Conservation (phyloP, 2,113 vertebrate species). For the Malurus cyaneus region DNA sequence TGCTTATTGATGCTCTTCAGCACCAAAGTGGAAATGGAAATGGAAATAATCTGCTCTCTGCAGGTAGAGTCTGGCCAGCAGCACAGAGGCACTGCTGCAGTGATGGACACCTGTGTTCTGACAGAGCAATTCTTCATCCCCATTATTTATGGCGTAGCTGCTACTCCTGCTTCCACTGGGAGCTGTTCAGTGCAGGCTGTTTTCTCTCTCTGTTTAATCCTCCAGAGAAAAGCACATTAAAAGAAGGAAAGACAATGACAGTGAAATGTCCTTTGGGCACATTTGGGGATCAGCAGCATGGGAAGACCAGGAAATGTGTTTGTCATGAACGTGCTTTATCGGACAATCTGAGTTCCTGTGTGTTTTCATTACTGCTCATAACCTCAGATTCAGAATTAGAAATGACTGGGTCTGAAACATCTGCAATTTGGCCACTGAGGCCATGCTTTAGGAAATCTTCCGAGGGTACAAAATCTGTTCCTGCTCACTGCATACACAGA, state of each 20-base stretch:
- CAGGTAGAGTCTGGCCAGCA: not conserved
- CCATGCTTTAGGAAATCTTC: not conserved
- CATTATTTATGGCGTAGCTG: not conserved
- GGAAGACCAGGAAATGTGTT: not conserved
- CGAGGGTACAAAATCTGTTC: not conserved
- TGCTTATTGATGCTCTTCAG: not conserved
- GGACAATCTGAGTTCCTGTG: not conserved
- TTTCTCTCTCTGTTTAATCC: not conserved
- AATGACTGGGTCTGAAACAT: not conserved
- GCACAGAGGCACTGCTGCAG: not conserved
- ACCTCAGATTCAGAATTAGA: not conserved
- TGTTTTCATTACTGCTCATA: not conserved
- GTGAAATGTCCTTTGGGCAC: not conserved
- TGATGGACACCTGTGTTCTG: not conserved
- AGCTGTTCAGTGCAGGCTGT: not conserved
- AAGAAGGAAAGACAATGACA: not conserved
- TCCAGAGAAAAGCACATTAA: not conserved
- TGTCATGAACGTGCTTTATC: not conserved
- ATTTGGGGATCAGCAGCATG: not conserved
- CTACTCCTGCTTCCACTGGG: not conserved
- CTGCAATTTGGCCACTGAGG: not conserved
- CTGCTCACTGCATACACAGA: not conserved
- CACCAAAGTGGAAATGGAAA: rapidly evolving
- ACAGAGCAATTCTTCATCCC: not conserved
- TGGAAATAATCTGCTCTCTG: not conserved